Percentiles rank a stretch among this genome's conserved stretches.
Evolutionary conservation across 2,888 invertebrate genomes (phyloP).

Genomic region (Amphipoea oculea): DNA sequence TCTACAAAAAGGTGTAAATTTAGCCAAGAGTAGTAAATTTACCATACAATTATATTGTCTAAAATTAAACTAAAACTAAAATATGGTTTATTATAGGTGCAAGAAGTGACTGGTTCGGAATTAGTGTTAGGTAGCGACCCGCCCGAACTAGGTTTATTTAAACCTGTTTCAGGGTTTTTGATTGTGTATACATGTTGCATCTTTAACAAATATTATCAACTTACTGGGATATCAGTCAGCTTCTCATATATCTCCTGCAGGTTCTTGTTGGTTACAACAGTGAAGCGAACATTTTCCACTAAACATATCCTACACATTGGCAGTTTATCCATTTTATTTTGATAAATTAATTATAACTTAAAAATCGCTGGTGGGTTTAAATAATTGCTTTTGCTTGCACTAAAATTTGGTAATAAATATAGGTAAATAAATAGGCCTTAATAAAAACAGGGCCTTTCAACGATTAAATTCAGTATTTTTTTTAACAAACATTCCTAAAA

Average conservation of each 20-base stretch:
- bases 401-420: background rate
- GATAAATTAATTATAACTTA: background rate
- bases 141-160: too few species aligned
- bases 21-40: too few species aligned
- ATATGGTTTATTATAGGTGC: too few species aligned
- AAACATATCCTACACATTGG: conserved; percentile 75
- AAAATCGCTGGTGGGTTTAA: too few species aligned
- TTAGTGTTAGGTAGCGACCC: too few species aligned
- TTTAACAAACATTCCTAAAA: rapidly evolving
- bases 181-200: background rate
- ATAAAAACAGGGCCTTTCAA: too few species aligned
- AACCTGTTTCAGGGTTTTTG: too few species aligned
- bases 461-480: background rate
- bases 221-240: conserved; percentile 73
- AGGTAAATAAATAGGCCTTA: background rate
- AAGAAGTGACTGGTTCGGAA: too few species aligned
- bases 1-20: too few species aligned
- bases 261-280: conserved; percentile 67
- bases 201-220: conserved; percentile 20
- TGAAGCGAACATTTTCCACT: conserved; percentile 64
- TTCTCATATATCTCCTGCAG: conserved; percentile 77
- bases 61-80: too few species aligned
- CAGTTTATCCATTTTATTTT: conserved; percentile 46
- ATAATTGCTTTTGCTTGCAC: background rate
- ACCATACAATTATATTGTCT: too few species aligned